Base-by-base conservation (phyloP, 2,113 vertebrate genomes). In the Dipodomys spectabilis region DNA sequence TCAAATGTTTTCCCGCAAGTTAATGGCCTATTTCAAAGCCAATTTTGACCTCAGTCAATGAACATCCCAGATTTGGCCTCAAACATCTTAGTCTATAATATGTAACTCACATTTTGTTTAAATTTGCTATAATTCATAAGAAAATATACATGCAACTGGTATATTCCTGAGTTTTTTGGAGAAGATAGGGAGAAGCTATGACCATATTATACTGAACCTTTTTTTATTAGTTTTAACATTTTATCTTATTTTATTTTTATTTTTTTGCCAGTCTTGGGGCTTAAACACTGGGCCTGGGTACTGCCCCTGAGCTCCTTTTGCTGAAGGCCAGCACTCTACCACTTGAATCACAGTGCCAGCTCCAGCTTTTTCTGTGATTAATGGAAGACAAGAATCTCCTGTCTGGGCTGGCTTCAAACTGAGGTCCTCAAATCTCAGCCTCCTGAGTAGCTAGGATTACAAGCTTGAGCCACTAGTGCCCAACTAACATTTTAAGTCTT, bases 61-160 rank as follows among this genome's bases (percentile, higher is more conserved):
- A 32, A 53, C 28, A 71, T 67, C 1, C 28, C 39, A 64, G 11
- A 2, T 35, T n/a, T 73, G 30, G 13, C 22, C 39, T 83, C 20
- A 44, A 49, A 65, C 39, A 64, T 35, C 64, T 68, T 8, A 67
- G 9, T 91, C 69, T 92, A 16, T 82, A 19, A 72, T 87, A 57
- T 83, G 82, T 44, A n/a, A 64, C 12, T 78, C 25, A n/a, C 4
- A n/a, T 80, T 88, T 68, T 68, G 32, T 39, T 72, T 72, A 78
- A n/a, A 86, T 94, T 83, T 92, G 39, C 9, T 60, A 72, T 68
- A 91, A 25, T 35, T 83, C 30, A 91, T 73, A 18, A 85, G 71
- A 53, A 12, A 88, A 23, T 60, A 0, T 64, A 32, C 45, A 69
- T 78, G 27, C 30, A 67, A 82, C 25, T 32, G 39, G 23, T 60